These are phyloP conservation scores for Pangasius mekongensis DNA, from an alignment of 2,797 vertebrate genomes.

Conservation along the genomic window DNA sequence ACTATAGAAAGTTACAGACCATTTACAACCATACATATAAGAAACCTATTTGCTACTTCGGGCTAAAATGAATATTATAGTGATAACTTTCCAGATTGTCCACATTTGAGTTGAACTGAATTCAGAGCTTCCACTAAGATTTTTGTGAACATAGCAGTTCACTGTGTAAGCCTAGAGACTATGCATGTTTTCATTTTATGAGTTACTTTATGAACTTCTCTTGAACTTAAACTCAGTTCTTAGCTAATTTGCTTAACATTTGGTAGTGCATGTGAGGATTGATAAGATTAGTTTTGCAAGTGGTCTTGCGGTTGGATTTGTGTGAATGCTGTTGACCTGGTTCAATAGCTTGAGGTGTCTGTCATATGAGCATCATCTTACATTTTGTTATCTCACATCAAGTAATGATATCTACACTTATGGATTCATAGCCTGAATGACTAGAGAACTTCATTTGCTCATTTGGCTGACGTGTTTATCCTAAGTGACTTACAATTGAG, in stretches of 20 bases:
- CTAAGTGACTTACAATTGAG: background rate
- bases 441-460: background rate
- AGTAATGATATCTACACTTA: background rate
- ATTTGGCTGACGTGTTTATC: background rate
- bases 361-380: background rate
- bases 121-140: background rate
- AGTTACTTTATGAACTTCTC: background rate
- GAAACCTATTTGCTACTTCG: background rate
- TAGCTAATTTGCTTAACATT: background rate
- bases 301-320: background rate
- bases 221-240: background rate
- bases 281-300: background rate
- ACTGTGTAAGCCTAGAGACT: background rate
- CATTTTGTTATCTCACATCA: background rate
- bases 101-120: background rate
- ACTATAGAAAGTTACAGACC: background rate
- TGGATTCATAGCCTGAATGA: background rate
- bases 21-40: background rate
- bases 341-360: background rate
- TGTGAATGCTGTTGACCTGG: background rate
- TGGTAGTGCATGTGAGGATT: background rate
- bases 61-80: background rate
- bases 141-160: background rate
- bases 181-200: background rate
- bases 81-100: background rate